Base-by-base conservation (phyloP, 1,140 invertebrate genomes). In the Anastrepha obliqua region DNA sequence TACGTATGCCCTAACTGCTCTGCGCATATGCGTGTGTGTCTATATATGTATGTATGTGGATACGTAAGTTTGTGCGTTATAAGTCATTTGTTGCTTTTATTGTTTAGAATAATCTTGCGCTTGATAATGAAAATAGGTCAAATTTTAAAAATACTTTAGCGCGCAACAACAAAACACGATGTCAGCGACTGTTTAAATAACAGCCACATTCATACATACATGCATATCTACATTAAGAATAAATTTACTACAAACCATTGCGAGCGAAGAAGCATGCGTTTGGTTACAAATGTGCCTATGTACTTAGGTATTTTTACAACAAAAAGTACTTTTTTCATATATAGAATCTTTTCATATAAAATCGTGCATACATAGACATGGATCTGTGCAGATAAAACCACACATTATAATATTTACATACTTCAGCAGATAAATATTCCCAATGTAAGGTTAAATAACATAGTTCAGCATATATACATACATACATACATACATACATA, bases 41-140 rank as follows among this genome's bases (percentile, higher is more conserved):
- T 67, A 39, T 5, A 67, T 4, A 81, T 20, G 15, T 78, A 4
- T 51, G 3, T 78, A n/a, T 13, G 6, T 81, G 8, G 15, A 81
- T 51, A 15, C 51, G 3, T 58, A 42, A 20, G n/a, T 81, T 7
- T 29, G 11, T 78, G 2, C 15, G 42, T 11, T 55, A 55, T 2
- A 51, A 51, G 8, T 81, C 51, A 81, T 81, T 81, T 51, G 74
- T 81, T 81, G 74, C 47, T 81, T 81, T 88, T 87, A 87, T 88
- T 88, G 85, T 87, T 88, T 88, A 88, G 88, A 88, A 88, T 88
- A 88, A 88, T 88, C 88, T 88, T 88, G 86, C 74, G 88, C 86
- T 88, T 88, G 88, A 88, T 88, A 88, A 88, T 88, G 88, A 88
- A 88, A 88, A 88, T 88, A 78, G 88, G 88, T 88, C 88, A 88